A percentile compares a stretch with the other conserved stretches of the same genome.
phyloP scores from a whole-genome alignment of 2,113 vertebrate genomes.

The Hemiprocne comata region DNA sequence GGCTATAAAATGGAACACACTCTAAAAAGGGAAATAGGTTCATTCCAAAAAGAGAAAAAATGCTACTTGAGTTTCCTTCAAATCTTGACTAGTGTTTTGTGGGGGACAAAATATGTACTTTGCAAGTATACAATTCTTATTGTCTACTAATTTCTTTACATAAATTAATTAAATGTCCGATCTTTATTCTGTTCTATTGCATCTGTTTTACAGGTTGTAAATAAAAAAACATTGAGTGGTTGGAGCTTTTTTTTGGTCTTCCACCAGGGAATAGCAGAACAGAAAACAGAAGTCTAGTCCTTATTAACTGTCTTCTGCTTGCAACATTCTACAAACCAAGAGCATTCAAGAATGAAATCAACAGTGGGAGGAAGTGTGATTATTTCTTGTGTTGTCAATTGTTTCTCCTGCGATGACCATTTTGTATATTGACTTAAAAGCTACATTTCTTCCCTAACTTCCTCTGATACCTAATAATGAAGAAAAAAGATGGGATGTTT shows the following conservation, averaged over 20 bases:
- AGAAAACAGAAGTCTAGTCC: neutral
- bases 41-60: neutral
- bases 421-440: neutral
- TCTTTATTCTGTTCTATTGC: neutral
- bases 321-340: neutral
- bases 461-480: neutral
- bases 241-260: neutral
- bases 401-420: neutral
- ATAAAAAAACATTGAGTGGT: neutral
- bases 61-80: neutral
- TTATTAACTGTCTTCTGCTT: neutral
- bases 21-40: neutral
- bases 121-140: neutral
- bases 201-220: neutral
- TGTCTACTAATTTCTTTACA: neutral
- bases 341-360: neutral
- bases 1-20: neutral
- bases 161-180: conserved; percentile 4
- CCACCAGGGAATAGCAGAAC: neutral
- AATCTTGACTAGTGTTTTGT: neutral
- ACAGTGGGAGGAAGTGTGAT: neutral
- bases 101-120: neutral
- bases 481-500: neutral
- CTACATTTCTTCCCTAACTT: neutral
- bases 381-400: neutral